These are phyloP conservation scores for Bombyx mori DNA, from an alignment of 1,140 invertebrate genomes.

Conservation along the genomic window ASM3026992v2 NC_085109.1:6633001-6633500, in stretches of 20 bases:
- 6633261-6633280: constrained; percentile 39
- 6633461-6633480: constrained; percentile 28
- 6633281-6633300: constrained; percentile 26
- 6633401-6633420: constrained; percentile 28
- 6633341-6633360: constrained; percentile 18
- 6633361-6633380: constrained; percentile 62
- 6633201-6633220: constrained; percentile 38
- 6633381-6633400: constrained; percentile 55
- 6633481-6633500: constrained; percentile 6
- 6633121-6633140: background rate
- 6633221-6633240: constrained; percentile 61
- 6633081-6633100: too few species aligned
- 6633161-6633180: constrained; percentile 30
- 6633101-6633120: too few species aligned
- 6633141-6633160: constrained; percentile 13
- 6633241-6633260: constrained; percentile 32
- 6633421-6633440: constrained; percentile 20
- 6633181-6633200: constrained; percentile 43
- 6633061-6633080: too few species aligned
- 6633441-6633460: constrained; percentile 52
- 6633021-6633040: too few species aligned
- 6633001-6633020: too few species aligned
- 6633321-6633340: constrained; percentile 25
- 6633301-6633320: constrained; percentile 45
- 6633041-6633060: too few species aligned